A percentile compares a stretch with the other conserved stretches of the same genome.
Conservation (phyloP, 2,888 invertebrate species). For the Acronicta psi region DNA sequence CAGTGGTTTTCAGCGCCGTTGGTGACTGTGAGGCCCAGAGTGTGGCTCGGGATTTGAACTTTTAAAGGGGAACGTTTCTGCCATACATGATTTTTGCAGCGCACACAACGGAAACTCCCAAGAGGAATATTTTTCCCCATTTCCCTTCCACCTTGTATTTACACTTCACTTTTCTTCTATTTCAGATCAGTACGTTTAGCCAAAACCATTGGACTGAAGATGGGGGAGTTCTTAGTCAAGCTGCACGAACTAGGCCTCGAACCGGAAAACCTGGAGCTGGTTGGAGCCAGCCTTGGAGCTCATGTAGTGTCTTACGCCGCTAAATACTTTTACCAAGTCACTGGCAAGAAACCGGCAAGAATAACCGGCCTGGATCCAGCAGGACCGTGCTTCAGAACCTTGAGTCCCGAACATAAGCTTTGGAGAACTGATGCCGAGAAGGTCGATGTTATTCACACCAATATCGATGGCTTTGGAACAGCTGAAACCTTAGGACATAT, state of each 20-base stretch:
- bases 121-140: no score
- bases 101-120: no score
- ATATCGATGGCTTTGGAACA: constrained; percentile 84
- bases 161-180: neutral
- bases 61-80: no score
- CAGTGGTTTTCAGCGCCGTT: no score
- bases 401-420: constrained; percentile 68
- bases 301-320: constrained; percentile 76
- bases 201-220: constrained; percentile 72
- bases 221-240: constrained; percentile 77
- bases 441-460: constrained; percentile 81
- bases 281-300: constrained; percentile 79
- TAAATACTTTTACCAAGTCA: constrained; percentile 73
- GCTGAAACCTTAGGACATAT: constrained; percentile 79
- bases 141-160: no score
- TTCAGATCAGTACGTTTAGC: constrained; percentile 78
- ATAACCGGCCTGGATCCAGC: constrained; percentile 82
- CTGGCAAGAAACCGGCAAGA: constrained; percentile 75
- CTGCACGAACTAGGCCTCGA: constrained; percentile 70
- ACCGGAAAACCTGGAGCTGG: constrained; percentile 74
- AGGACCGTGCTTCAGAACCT: constrained; percentile 78
- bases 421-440: constrained; percentile 67
- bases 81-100: no score
- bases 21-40: no score
- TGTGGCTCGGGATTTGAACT: no score